phyloP scores from a whole-genome alignment of 2,888 invertebrate genomes.

The Drosophila acutilabella region DNA sequence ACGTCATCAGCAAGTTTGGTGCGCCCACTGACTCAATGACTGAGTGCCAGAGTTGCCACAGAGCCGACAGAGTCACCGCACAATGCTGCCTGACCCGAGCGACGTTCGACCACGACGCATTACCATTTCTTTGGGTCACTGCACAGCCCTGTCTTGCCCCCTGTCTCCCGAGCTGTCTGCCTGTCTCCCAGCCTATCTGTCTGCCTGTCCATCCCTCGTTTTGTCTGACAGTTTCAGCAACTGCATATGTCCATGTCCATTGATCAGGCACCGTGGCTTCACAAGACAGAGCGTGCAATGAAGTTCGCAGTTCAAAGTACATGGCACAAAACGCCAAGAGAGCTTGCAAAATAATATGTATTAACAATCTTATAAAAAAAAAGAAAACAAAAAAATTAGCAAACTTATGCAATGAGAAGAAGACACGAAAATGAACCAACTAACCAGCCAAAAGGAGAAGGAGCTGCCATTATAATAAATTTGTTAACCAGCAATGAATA shows the following conservation, averaged over 20 bases:
- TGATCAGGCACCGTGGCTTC: slow-evolving; percentile 61
- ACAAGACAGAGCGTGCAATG: slow-evolving; percentile 56
- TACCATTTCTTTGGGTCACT: slow-evolving; percentile 83
- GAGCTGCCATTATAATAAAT: slow-evolving; percentile 70
- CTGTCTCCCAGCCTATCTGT: slow-evolving; percentile 1
- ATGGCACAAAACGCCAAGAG: slow-evolving; percentile 28
- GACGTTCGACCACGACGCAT: slow-evolving; percentile 62
- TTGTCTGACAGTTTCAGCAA: slow-evolving; percentile 66
- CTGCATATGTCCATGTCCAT: slow-evolving; percentile 75
- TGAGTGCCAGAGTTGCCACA: slow-evolving; percentile 58
- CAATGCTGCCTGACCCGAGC: slow-evolving; percentile 51
- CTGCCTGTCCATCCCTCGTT: slow-evolving; percentile 14
- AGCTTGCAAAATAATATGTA: slow-evolving; percentile 83
- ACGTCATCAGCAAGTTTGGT: slow-evolving; percentile 22
- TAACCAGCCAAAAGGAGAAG: slow-evolving; percentile 7
- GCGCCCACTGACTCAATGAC: slow-evolving; percentile 82
- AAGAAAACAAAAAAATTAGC: slow-evolving; percentile 66
- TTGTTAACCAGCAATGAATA: slow-evolving; percentile 56
- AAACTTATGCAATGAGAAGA: slow-evolving; percentile 79
- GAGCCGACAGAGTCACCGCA: slow-evolving; percentile 16
- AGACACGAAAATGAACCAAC: slow-evolving; percentile 60
- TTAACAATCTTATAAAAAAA: slow-evolving; percentile 82
- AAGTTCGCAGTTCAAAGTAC: slow-evolving; percentile 81
- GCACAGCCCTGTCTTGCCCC: slow-evolving; percentile 48
- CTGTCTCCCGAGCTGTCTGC: slow-evolving; percentile 11